Base-by-base conservation (phyloP, 2,888 invertebrate genomes). In the Drosophila rellima region DNA sequence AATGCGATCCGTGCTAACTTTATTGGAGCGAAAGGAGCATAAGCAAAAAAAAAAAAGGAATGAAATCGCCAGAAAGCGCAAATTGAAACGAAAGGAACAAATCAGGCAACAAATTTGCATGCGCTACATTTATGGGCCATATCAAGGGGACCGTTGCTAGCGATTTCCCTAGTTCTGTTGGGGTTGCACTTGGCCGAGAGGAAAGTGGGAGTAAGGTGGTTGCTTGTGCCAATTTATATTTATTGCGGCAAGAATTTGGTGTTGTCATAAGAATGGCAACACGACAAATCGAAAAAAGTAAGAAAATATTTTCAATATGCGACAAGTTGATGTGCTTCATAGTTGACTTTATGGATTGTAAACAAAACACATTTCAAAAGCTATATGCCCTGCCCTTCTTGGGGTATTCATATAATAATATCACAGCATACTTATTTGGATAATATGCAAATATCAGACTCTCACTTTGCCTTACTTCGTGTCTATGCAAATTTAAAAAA, bases 81-180 rank as follows among this genome's bases (percentile, higher is more conserved):
- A 90, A 91, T 91, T 91, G 91, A 91, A 90, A 91, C 89, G 83
- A 91, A 91, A 89, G 91, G 91, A 90, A 89, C 88, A 91, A 91
- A 91, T 91, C 90, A 90, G 90, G 89, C 90, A 83, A 78, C 84
- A 88, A 88, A 91, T 91, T 91, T 91, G 91, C 91, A 89, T 91
- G 82, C 90, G 91, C 89, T 89, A 84, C 91, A 89, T 91, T 90
- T 90, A 89, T 82, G 76, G 63, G 55, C 47, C 52, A 64, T 60
- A 54, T 60, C 44, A 60, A 18, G 35, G 45, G 76, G 82, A 67
- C 77, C 78, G 88, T 83, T 86, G 89, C 61, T 13, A 42, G 40
- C 89, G 86, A 86, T 86, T 82, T 80, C 64, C 63, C 47, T 82
- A 31, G 66, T 66, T 62, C 48, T 6, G 6, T 33, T 39, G 52